phyloP scores from a whole-genome alignment of 2,888 invertebrate genomes.

The Drosophila mimica region DNA sequence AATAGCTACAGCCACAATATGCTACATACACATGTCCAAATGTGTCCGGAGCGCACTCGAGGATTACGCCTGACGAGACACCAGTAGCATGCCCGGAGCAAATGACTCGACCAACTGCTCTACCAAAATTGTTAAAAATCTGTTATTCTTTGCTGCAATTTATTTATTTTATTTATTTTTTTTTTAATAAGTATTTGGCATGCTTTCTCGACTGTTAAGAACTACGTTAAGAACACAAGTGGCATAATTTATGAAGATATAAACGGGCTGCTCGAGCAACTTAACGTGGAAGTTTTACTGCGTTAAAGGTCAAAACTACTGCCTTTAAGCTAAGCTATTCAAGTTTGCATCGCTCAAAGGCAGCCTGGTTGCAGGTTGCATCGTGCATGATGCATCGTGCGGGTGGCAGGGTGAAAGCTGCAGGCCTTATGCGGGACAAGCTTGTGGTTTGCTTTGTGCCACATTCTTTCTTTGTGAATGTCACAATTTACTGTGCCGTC shows the following conservation, averaged over 20 bases:
- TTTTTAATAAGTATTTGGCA: not conserved
- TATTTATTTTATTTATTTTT: slow-evolving; percentile 45
- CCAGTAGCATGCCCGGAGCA: slow-evolving; percentile 24
- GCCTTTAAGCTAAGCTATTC: slow-evolving; percentile 13
- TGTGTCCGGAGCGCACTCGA: slow-evolving; percentile 24
- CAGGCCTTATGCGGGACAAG: slow-evolving; percentile 13
- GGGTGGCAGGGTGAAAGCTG: not conserved
- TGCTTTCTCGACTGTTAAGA: not conserved
- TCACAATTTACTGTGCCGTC: slow-evolving; percentile 13
- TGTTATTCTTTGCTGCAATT: slow-evolving; percentile 35
- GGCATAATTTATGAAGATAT: slow-evolving; percentile 54
- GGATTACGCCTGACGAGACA: slow-evolving; percentile 52
- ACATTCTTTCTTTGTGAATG: slow-evolving; percentile 49
- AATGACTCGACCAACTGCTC: slow-evolving; percentile 11
- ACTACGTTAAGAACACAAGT: slow-evolving; percentile 36
- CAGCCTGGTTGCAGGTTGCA: not conserved
- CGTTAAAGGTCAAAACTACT: slow-evolving; percentile 36
- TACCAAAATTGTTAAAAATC: slow-evolving; percentile 30
- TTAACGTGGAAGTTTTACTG: slow-evolving; percentile 14
- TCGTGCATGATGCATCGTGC: not conserved
- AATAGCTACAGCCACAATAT: slow-evolving; percentile 14
- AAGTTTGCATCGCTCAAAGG: slow-evolving; percentile 22
- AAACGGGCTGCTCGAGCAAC: slow-evolving; percentile 25
- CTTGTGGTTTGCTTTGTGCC: slow-evolving; percentile 51
- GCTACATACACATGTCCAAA: slow-evolving; percentile 18